These are phyloP conservation scores for Laticauda laticaudata DNA, from an alignment of 2,113 vertebrate genomes.

Conservation along the genomic window DNA sequence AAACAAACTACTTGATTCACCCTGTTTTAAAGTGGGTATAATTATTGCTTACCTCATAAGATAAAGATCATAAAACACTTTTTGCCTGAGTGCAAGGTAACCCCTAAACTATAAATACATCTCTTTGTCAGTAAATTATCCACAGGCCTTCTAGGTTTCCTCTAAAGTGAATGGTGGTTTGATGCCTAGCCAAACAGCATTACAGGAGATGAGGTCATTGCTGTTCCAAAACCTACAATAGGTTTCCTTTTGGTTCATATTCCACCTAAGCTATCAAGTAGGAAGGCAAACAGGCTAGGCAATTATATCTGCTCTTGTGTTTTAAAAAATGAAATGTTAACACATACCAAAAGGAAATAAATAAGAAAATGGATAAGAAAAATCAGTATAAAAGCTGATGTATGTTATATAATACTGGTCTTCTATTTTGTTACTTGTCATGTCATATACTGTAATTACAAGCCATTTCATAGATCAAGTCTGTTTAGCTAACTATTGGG, in stretches of 20 bases:
- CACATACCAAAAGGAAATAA: neutral
- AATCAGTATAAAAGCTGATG: neutral
- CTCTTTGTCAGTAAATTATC: neutral
- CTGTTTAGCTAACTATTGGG: neutral
- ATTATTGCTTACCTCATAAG: conserved; percentile 13
- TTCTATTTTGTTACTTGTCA: neutral
- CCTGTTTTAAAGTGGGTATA: conserved; percentile 1
- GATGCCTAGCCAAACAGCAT: neutral
- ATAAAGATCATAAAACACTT: conserved; percentile 1
- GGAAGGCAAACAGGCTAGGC: neutral
- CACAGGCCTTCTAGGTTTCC: neutral
- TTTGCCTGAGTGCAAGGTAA: neutral
- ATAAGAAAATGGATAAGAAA: neutral
- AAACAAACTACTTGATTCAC: conserved; percentile 17
- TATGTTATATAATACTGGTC: neutral
- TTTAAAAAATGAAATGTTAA: neutral
- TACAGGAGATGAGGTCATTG: neutral
- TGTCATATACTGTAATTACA: neutral
- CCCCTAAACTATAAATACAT: neutral
- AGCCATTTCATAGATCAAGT: neutral
- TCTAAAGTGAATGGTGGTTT: neutral
- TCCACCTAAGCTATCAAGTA: neutral
- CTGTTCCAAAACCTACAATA: neutral
- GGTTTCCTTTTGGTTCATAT: neutral
- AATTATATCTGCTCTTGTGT: neutral